Conservation (phyloP, 2,113 vertebrate genomes). For the Typhlomys cinereus region DNA sequence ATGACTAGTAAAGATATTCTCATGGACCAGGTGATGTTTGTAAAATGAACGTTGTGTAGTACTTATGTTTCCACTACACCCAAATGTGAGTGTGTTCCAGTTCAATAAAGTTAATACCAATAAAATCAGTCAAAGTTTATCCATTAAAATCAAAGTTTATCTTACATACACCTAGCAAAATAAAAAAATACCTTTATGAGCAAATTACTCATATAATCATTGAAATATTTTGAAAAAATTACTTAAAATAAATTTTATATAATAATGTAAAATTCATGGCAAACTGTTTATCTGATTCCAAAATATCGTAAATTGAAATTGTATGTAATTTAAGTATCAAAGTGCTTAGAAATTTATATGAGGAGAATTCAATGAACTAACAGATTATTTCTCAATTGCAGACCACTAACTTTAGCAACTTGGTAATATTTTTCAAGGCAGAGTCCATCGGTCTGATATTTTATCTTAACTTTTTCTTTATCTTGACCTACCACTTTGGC, state of each 20-base stretch:
- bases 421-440: neutral
- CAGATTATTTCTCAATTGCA: neutral
- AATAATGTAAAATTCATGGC: neutral
- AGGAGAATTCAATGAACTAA: neutral
- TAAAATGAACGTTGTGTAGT: neutral
- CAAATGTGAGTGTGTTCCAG: neutral
- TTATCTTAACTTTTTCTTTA: neutral
- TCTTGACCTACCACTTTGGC: neutral
- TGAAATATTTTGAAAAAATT: neutral
- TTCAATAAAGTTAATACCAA: neutral
- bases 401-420: neutral
- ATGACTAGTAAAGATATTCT: neutral
- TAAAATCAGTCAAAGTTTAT: neutral
- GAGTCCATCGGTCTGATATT: neutral
- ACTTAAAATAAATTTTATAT: neutral
- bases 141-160: neutral
- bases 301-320: conserved; percentile 7
- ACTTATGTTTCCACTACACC: neutral
- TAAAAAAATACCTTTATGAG: conserved; percentile 13
- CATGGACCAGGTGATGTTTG: neutral
- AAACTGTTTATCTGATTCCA: neutral
- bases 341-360: neutral
- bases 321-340: neutral
- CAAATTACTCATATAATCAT: neutral
- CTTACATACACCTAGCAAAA: neutral